Percentiles rank a stretch among this genome's conserved stretches.
phyloP scores from a whole-genome alignment of 1,140 invertebrate species.

The Eulimnadia texana region DNA sequence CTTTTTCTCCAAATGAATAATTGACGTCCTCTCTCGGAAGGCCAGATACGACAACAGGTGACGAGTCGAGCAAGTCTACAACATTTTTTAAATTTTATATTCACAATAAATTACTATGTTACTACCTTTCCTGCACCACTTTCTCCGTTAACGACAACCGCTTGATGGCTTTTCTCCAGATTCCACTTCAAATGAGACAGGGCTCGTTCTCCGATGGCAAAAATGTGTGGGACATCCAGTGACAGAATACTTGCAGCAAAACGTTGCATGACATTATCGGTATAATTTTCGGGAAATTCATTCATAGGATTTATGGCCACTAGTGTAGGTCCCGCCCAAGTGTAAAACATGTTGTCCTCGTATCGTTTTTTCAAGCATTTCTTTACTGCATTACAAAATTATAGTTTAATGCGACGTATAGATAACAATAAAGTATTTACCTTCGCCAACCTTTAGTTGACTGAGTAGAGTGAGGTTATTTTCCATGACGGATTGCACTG shows the following conservation, averaged over 20 bases:
- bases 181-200: slow-evolving; percentile 20
- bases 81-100: slow-evolving; percentile 2
- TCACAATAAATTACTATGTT: not conserved
- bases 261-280: not conserved
- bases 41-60: slow-evolving; percentile 31
- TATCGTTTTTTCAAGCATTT: slow-evolving; percentile 10
- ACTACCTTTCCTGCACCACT: slow-evolving; percentile 32
- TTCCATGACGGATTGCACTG: too few species aligned
- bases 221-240: slow-evolving; percentile 9
- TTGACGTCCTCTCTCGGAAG: slow-evolving; percentile 13
- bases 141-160: slow-evolving; percentile 32
- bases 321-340: slow-evolving; percentile 29
- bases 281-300: slow-evolving; percentile 18
- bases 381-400: slow-evolving; percentile 3
- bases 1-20: slow-evolving; percentile 8
- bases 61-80: slow-evolving; percentile 27
- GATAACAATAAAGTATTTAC: not conserved
- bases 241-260: slow-evolving; percentile 4
- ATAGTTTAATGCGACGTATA: not conserved
- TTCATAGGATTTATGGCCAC: slow-evolving; percentile 27
- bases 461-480: not conserved
- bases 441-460: not conserved
- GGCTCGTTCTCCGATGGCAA: slow-evolving; percentile 13
- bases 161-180: slow-evolving; percentile 24
- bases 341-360: slow-evolving; percentile 22